Percentiles rank a stretch among this genome's conserved stretches.
These are phyloP conservation scores for Chrysocyon brachyurus DNA, from an alignment of 2,797 vertebrate genomes.

Conservation along the genomic window DNA sequence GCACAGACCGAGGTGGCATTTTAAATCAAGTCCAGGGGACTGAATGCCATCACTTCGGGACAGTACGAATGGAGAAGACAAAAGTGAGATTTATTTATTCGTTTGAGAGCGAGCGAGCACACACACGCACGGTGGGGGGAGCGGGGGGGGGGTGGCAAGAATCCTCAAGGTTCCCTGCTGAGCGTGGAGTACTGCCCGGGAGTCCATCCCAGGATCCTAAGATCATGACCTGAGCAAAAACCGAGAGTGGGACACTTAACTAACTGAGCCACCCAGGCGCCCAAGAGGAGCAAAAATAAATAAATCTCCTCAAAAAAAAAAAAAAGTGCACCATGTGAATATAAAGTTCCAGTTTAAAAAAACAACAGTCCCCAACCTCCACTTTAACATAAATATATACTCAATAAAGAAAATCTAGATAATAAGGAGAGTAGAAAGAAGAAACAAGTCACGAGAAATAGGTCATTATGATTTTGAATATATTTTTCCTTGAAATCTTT, in stretches of 20 bases:
- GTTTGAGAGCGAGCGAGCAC: neutral
- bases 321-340: neutral
- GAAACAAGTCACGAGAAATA: neutral
- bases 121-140: neutral
- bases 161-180: neutral
- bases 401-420: slow-evolving; percentile 59
- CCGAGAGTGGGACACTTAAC: neutral
- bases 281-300: neutral
- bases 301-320: neutral
- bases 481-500: neutral
- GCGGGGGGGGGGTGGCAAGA: neutral
- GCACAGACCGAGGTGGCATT: neutral
- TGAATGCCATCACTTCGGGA: neutral
- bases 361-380: neutral
- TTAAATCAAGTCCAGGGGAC: slow-evolving; percentile 25
- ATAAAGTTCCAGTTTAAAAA: slow-evolving; percentile 32
- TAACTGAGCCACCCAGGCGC: neutral
- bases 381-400: slow-evolving; percentile 34
- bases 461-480: slow-evolving; percentile 22
- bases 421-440: slow-evolving; percentile 1
- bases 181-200: neutral
- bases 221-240: neutral
- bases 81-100: neutral
- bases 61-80: neutral
- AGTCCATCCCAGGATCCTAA: neutral